Conservation (phyloP, 2,113 vertebrate species). For the Pseudorasbora parva region DNA sequence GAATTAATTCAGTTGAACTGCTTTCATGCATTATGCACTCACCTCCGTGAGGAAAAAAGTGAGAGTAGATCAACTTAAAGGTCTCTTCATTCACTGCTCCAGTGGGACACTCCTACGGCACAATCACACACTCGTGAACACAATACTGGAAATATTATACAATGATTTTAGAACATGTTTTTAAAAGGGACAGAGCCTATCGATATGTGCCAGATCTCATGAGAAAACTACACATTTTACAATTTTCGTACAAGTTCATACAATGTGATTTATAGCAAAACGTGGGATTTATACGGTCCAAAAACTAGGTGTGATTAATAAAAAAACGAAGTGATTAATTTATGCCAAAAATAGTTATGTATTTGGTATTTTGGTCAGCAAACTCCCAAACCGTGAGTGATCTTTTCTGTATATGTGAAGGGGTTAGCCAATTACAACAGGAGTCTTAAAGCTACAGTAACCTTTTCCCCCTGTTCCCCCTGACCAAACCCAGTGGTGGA, state of each 20-base stretch:
- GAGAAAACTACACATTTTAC: not conserved
- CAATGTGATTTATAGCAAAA: not conserved
- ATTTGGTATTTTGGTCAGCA: not conserved
- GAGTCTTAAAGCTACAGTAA: not conserved
- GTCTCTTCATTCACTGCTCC: conserved; percentile 96
- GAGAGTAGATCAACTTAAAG: conserved; percentile 97
- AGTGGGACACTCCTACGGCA: conserved; percentile 90
- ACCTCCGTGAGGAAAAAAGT: conserved; percentile 99
- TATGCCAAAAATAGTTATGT: too few species aligned
- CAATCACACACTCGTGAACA: not conserved
- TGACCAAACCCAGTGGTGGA: too few species aligned
- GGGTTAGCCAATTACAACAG: not conserved
- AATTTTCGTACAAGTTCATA: not conserved
- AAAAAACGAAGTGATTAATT: too few species aligned
- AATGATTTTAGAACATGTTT: too few species aligned
- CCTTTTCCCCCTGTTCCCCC: too few species aligned
- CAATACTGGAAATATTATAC: not conserved
- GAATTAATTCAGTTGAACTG: not conserved
- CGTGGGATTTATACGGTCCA: not conserved
- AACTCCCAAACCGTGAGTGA: not conserved
- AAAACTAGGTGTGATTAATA: too few species aligned
- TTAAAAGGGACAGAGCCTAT: too few species aligned
- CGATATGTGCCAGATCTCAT: not conserved
- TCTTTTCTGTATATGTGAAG: not conserved
- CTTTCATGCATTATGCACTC: conserved; percentile 63